Conservation (phyloP, 2,797 vertebrate genomes). For the Sparidentex hasta region DNA sequence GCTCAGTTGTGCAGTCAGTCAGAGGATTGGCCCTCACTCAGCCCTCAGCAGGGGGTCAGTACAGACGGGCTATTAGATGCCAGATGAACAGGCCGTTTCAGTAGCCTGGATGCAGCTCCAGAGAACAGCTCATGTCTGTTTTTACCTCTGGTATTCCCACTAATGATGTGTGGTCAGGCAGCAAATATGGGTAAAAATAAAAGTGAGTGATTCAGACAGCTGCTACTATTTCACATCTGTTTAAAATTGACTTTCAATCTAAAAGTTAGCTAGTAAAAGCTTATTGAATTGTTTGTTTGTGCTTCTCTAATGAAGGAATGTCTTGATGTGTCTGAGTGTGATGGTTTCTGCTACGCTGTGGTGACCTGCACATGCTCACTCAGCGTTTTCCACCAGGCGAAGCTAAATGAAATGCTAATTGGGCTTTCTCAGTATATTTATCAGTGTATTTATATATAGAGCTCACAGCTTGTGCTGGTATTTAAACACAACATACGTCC, state of each 20-base stretch:
- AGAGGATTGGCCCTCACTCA: slow-evolving; percentile 55
- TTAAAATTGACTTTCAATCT: not conserved
- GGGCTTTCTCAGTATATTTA: slow-evolving; percentile 8
- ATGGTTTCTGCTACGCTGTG: not conserved
- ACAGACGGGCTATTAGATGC: slow-evolving; percentile 54
- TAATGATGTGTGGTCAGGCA: slow-evolving; percentile 46
- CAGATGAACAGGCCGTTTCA: slow-evolving; percentile 53
- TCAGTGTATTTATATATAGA: slow-evolving; percentile 18
- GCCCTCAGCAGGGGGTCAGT: slow-evolving; percentile 48
- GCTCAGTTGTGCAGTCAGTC: slow-evolving; percentile 56
- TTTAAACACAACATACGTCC: slow-evolving; percentile 44
- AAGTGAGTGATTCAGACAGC: slow-evolving; percentile 18
- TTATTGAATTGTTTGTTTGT: not conserved
- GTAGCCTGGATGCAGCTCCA: slow-evolving; percentile 36
- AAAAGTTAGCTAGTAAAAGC: not conserved
- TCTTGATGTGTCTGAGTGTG: not conserved
- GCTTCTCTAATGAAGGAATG: not conserved
- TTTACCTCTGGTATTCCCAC: slow-evolving; percentile 38
- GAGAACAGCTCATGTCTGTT: slow-evolving; percentile 33
- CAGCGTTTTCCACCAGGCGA: slow-evolving; percentile 11
- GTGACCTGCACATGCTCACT: slow-evolving; percentile 5
- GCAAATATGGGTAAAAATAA: slow-evolving; percentile 28
- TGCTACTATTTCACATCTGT: not conserved
- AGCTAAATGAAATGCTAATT: slow-evolving; percentile 48
- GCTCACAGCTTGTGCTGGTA: slow-evolving; percentile 60